Base-by-base conservation (phyloP, 2,113 vertebrate species). In the Sinocyclocheilus maitianheensis region DNA sequence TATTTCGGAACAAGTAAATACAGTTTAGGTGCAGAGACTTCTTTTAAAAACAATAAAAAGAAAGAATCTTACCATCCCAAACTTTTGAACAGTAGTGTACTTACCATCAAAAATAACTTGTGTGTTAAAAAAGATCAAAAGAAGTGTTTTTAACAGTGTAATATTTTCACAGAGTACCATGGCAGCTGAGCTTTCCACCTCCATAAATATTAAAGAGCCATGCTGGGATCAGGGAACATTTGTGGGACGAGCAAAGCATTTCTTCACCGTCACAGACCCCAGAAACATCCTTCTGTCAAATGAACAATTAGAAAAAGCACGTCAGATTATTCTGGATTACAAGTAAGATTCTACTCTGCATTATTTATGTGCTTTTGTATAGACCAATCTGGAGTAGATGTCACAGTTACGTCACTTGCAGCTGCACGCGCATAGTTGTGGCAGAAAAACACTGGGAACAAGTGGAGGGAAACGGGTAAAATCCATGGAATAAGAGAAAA, bases 161-260 rank as follows among this genome's bases (percentile, higher is more conserved):
- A 7, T 74, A 18, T 83, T 34, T 87, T 77, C n/a, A 69, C 34
- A 48, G 58, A 77, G 90, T 90, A 97, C 94, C 30, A 99, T 99
- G 98, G 97, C 97, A 74, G 93, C 93, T 88, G 92, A 96, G 86
- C 87, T 99, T 65, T 96, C 97, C 69, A 92, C 95, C 76, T 94
- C 96, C 92, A 98, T 99, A 89, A 98, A 99, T 90, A 97, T 99
- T 92, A 97, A 95, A 90, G 98, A 99, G 87, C 97, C 98, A 7
- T 96, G 97, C 85, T 99, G 98, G 98, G 97, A 99, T 91, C 98
- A 99, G 91, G 95, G 95, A 89, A 99, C 97, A 24, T 99, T 99
- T 55, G 3, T 91, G 53, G 98, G 98, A 76, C 94, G 98, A 87
- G 98, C 98, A 43, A 97, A 92, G 62, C 98, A 99, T 91, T 99